A percentile compares a stretch with the other conserved stretches of the same genome.
Evolutionary conservation across 2,797 vertebrate genomes (phyloP).

Genomic region (Pelodytes ibericus): DNA sequence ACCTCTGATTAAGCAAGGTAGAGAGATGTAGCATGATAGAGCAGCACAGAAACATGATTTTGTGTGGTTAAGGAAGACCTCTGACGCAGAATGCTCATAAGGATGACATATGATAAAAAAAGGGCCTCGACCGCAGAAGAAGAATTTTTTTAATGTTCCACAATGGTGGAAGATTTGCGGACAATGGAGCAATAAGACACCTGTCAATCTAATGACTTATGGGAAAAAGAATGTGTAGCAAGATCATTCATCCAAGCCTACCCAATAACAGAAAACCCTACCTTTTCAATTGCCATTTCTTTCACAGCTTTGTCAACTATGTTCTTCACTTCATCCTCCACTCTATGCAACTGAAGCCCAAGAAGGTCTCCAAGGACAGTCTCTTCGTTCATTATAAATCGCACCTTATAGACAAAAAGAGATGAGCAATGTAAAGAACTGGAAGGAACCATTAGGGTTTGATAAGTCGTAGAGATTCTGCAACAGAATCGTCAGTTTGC

Average conservation of each 20-base stretch:
- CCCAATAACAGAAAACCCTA: slow-evolving; percentile 1
- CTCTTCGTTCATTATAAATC: slow-evolving; percentile 78
- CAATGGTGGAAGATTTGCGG: too few species aligned
- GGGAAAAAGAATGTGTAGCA: not conserved
- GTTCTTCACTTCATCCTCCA: slow-evolving; percentile 80
- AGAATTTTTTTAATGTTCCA: too few species aligned
- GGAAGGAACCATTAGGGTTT: not conserved
- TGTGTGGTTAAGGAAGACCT: too few species aligned
- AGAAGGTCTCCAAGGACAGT: slow-evolving; percentile 77
- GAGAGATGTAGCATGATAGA: too few species aligned
- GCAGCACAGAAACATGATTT: too few species aligned
- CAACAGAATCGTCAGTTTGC: not conserved
- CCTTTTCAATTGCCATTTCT: slow-evolving; percentile 73
- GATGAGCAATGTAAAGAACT: slow-evolving; percentile 9
- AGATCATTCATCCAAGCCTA: not conserved
- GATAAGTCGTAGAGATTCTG: too few species aligned
- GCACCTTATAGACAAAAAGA: slow-evolving; percentile 65
- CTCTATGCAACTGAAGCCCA: slow-evolving; percentile 76
- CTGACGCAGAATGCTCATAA: too few species aligned
- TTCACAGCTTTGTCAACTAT: slow-evolving; percentile 81
- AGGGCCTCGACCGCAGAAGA: too few species aligned
- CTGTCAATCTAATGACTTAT: too few species aligned
- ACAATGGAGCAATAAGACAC: too few species aligned
- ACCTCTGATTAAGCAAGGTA: too few species aligned
- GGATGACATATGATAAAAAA: too few species aligned